These are phyloP conservation scores for Symphodus melops DNA, from an alignment of 2,113 vertebrate genomes.

Conservation along the genomic window DNA sequence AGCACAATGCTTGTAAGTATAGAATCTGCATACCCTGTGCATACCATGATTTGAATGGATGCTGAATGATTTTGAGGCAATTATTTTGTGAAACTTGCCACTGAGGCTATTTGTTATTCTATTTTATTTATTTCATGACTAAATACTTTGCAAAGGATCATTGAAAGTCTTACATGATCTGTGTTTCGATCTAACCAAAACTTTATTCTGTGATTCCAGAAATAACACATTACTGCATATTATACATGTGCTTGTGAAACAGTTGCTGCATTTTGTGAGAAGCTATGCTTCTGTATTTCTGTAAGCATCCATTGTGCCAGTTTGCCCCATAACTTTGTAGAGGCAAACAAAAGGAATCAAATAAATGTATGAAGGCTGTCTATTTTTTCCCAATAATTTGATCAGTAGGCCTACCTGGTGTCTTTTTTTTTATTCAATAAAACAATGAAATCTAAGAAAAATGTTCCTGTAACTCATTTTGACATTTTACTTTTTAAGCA, in stretches of 20 bases:
- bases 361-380: conserved; percentile 36
- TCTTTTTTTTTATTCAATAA: conserved; percentile 55
- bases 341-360: conserved; percentile 19
- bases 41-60: conserved; percentile 22
- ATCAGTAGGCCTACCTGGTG: conserved; percentile 11
- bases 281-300: conserved; percentile 29
- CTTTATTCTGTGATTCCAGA: conserved; percentile 6
- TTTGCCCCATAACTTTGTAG: conserved; percentile 32
- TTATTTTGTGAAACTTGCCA: conserved; percentile 39
- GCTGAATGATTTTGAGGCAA: conserved; percentile 29
- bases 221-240: conserved; percentile 37
- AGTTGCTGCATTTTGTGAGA: conserved; percentile 26
- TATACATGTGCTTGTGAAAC: conserved; percentile 23
- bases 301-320: conserved; percentile 43
- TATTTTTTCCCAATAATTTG: conserved; percentile 55
- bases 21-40: conserved; percentile 1
- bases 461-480: background rate
- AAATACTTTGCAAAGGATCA: conserved; percentile 30
- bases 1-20: conserved; percentile 24
- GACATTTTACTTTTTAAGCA: background rate
- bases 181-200: conserved; percentile 46
- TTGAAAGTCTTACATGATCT: background rate
- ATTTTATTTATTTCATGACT: conserved; percentile 25
- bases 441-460: conserved; percentile 24
- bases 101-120: conserved; percentile 1